These are phyloP conservation scores for Verasper variegatus DNA, from an alignment of 2,113 vertebrate genomes.

Conservation along the genomic window DNA sequence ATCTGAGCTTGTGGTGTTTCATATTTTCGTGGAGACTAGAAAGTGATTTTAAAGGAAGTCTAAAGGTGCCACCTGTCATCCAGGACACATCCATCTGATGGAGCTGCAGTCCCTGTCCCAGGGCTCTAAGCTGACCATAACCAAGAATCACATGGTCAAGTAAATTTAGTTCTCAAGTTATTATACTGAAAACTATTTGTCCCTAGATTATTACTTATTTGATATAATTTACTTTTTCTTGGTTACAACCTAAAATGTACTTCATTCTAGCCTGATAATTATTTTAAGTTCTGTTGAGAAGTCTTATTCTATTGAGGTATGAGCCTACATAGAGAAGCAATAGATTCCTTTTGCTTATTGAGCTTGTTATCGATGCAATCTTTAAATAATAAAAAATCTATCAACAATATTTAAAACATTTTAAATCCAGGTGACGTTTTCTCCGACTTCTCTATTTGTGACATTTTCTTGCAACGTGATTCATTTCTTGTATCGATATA, in stretches of 20 bases:
- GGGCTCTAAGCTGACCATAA: no score
- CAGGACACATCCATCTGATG: not conserved
- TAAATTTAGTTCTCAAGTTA: no score
- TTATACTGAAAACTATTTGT: not conserved
- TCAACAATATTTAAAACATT: not conserved
- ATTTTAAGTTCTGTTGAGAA: no score
- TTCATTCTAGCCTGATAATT: no score
- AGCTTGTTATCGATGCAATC: no score
- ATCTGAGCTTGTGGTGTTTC: slow-evolving; percentile 14
- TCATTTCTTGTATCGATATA: not conserved
- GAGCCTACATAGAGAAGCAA: no score
- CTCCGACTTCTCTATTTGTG: not conserved
- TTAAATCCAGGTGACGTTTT: not conserved
- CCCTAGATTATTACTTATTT: not conserved
- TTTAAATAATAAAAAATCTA: no score
- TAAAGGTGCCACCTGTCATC: not conserved
- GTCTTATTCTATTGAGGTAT: no score
- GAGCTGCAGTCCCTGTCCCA: not conserved
- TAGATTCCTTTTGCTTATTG: no score
- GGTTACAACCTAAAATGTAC: no score
- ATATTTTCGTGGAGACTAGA: slow-evolving; percentile 3
- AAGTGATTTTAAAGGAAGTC: not conserved
- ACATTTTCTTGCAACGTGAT: not conserved
- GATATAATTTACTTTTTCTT: no score
- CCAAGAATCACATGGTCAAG: not conserved